Base-by-base conservation (phyloP, 2,797 vertebrate genomes). In the Gymnoscopelus braueri region DNA sequence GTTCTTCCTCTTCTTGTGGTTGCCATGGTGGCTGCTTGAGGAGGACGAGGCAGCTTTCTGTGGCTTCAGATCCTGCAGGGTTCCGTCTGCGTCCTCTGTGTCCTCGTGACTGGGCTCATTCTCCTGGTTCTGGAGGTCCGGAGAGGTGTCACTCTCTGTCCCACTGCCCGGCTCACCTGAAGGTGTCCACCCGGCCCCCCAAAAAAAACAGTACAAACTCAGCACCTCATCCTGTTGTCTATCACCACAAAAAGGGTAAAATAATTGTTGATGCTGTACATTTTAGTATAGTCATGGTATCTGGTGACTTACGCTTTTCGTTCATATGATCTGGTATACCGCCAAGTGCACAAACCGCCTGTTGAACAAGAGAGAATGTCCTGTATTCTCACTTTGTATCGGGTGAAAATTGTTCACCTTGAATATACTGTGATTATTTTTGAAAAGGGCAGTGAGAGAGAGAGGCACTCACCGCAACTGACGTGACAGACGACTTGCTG, bases 1-100 rank as follows among this genome's bases (percentile, higher is more conserved):
- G 91, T 98, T 99, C 95, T 98, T 98, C 87, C 97, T 85, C 84
- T 98, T 98, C 94, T 98, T 99, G 93, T 99, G 97, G 92, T 96
- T 98, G 80, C 95, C 96, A 69, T 98, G 97, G 81, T 98, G 97
- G 77, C 96, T 95, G 74, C 96, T 93, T 1, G 96, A 96, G 60
- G 96, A 98, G 0, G 98, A 97, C 1, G 98, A 97, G 26, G 96
- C 96, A 0, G 97, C 97, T 87, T 99, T 99, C 88, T 99, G 98
- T 26, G 98, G 96, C 69, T 99, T 99, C 75, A 98, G 94, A 80
- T 97, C 97, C 87, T 98, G 97, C 81, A 98, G 88, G 0, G 97
- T 92, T 0, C 96, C 96, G 62, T 98, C 97, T 60, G 96, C 92
- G 51, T 99, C 97, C 71, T 99, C 98, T 0, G 95, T 93, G 84